These are phyloP conservation scores for Julus scandinavius DNA, from an alignment of 2,888 invertebrate species.

Conservation along the genomic window DNA sequence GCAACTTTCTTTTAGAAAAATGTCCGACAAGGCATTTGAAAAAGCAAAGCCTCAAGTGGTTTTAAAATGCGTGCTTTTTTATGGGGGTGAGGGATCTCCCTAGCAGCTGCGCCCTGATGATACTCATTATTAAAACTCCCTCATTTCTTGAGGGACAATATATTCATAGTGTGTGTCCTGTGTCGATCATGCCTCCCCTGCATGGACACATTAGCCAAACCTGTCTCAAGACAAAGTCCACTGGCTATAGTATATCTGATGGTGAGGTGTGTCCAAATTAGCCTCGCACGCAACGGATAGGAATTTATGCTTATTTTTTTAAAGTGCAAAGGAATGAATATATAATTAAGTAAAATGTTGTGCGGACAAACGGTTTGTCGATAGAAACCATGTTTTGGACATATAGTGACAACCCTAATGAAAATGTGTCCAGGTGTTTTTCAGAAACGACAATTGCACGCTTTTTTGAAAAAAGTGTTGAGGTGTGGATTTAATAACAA, in stretches of 20 bases:
- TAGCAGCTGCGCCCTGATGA: conserved; percentile 39
- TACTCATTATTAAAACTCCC: conserved; percentile 39
- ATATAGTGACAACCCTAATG: not conserved
- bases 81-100: conserved; percentile 42
- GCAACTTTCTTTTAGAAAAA: conserved; percentile 22
- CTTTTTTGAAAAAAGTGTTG: not conserved
- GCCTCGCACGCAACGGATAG: not conserved
- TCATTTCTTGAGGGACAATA: not conserved
- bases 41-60: conserved; percentile 30
- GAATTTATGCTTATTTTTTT: not conserved
- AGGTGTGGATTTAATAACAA: conserved; percentile 35
- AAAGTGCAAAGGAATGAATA: not conserved
- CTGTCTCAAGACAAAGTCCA: not conserved
- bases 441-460: not conserved
- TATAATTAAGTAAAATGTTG: not conserved
- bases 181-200: not conserved
- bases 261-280: conserved; percentile 14
- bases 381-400: not conserved
- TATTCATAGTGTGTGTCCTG: not conserved
- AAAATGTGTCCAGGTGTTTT: conserved; percentile 9
- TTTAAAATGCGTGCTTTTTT: conserved; percentile 39
- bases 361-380: no score
- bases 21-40: conserved; percentile 36
- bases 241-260: not conserved
- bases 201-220: not conserved